Evolutionary conservation across 2,888 invertebrate species (phyloP).

Genomic region (Cephus sareptanus): DNA sequence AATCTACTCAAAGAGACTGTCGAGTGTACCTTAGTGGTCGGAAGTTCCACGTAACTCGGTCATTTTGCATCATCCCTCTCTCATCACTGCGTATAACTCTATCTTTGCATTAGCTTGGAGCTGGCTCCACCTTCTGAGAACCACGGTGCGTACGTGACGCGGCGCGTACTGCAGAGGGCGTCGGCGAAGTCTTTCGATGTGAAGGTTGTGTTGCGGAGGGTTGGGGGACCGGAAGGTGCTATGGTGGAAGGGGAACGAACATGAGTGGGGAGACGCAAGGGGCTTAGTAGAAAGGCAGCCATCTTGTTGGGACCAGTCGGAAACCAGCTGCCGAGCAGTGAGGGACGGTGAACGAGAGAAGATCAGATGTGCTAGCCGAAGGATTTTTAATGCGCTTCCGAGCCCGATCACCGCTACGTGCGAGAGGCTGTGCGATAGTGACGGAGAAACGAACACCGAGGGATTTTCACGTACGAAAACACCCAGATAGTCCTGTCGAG

Average conservation of each 20-base stretch:
- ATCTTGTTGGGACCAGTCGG: slow-evolving; percentile 57
- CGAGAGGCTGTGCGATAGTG: slow-evolving; percentile 59
- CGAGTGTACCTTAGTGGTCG: background rate
- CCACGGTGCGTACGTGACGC: slow-evolving; percentile 51
- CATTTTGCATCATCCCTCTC: background rate
- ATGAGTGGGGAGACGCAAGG: slow-evolving; percentile 33
- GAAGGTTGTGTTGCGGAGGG: slow-evolving; percentile 2
- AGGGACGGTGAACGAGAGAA: slow-evolving; percentile 59
- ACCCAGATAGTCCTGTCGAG: slow-evolving; percentile 29
- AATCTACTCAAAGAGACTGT: background rate
- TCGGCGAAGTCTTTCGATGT: slow-evolving; percentile 44
- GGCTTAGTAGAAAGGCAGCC: slow-evolving; percentile 36
- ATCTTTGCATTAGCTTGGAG: background rate
- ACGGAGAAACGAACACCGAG: slow-evolving; percentile 41
- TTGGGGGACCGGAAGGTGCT: slow-evolving; percentile 6
- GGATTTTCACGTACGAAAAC: slow-evolving; percentile 37
- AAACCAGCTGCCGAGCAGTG: slow-evolving; percentile 65
- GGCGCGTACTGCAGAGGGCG: slow-evolving; percentile 47
- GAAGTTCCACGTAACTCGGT: background rate
- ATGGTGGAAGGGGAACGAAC: background rate
- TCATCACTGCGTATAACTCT: background rate
- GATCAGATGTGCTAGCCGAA: slow-evolving; percentile 63
- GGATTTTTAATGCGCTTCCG: slow-evolving; percentile 63
- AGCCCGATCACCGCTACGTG: slow-evolving; percentile 59
- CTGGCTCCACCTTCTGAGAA: slow-evolving; percentile 24